Conservation (phyloP, 2,113 vertebrate species). For the Odocoileus hemionus region DNA sequence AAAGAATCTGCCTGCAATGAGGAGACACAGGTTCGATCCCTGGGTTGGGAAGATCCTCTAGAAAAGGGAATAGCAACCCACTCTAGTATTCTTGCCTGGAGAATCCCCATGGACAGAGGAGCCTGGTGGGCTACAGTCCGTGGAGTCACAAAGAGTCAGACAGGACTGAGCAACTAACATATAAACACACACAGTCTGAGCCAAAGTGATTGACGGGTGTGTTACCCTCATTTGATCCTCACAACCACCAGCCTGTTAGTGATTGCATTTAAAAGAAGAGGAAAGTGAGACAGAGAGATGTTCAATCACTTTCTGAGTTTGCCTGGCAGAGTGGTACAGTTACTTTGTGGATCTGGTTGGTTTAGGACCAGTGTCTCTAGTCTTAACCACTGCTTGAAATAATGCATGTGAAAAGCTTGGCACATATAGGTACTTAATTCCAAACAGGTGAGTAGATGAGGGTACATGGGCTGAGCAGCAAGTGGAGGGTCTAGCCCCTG, state of each 20-base stretch:
- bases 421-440: neutral
- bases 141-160: neutral
- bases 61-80: neutral
- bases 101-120: neutral
- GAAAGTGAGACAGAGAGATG: neutral
- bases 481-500: accelerated
- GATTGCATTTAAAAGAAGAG: neutral
- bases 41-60: neutral
- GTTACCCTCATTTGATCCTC: neutral
- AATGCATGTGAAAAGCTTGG: neutral
- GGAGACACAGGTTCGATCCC: neutral
- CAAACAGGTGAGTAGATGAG: neutral
- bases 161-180: neutral
- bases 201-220: neutral
- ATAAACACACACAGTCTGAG: neutral
- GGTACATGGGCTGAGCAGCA: neutral
- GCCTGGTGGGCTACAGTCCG: neutral
- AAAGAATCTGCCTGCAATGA: neutral
- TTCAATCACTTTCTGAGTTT: neutral
- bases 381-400: neutral
- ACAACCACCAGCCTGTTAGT: neutral
- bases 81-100: neutral
- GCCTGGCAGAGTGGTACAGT: neutral
- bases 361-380: neutral
- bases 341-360: neutral